Evolutionary conservation across 1,140 invertebrate species (phyloP), one percentile per base, ranked within the genome.

Genomic region (Drosophila murphyi): DNA sequence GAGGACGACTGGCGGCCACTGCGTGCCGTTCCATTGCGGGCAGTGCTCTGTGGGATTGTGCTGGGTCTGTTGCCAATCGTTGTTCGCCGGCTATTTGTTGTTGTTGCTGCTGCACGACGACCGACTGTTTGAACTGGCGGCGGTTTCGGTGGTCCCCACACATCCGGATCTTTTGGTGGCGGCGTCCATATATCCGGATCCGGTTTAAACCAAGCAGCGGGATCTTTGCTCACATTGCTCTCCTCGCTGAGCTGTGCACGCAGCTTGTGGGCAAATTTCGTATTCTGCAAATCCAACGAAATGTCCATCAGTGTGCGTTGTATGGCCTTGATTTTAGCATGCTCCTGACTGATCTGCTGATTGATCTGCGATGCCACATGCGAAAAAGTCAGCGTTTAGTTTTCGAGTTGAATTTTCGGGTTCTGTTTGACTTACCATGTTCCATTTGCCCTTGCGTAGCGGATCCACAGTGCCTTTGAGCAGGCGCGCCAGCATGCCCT

Each of bases 241-340:
- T 90, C 80, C 4, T 92, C 92, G 54, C 74, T 86, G 1, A 76
- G 75, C 69, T 89, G 83, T 7, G 78, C 50, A 20, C 78, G 82
- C 48, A 92, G 71, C 48, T 89, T 91, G 32, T 82, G 79, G 34
- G 86, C 78, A 52, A 91, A 90, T 55, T 83, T 88, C 20, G 81
- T 85, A 47, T 57, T 86, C 55, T 92, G 91, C 61, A 92, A 76
- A 77, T 92, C 92, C 37, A 92, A 64, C 10, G 92, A 92, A 54
- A 92, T 92, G 39, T 92, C 92, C 59, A 83, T 93, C 63, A 98
- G 92, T 6, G 96, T 96, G 63, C 94, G 95, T 73, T 95, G 96
- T 34, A 96, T 95, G 52, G 96, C 95, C 93, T 98, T 98, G 1
- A 99, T 95, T 92, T 97, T 96, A 89, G 98, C 97, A 93, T 97